These are phyloP conservation scores for Hermaeophaga mercurialis DNA, from an alignment of 2,888 invertebrate species.

Conservation along the genomic window DNA sequence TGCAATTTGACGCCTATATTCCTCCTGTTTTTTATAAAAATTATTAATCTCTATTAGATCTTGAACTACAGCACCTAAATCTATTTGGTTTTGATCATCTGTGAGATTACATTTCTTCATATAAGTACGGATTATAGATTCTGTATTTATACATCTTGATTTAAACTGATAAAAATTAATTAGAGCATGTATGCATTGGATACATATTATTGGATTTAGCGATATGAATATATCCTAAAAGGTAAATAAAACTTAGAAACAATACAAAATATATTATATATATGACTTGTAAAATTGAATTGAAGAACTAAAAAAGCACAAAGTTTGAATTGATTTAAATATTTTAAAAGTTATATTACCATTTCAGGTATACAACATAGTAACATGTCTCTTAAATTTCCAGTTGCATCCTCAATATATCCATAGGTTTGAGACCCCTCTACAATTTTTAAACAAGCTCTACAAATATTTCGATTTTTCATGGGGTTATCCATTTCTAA, in stretches of 20 bases:
- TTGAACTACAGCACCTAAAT: constrained; percentile 41
- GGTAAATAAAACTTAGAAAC: background rate
- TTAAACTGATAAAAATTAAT: constrained; percentile 47
- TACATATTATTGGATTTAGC: constrained; percentile 44
- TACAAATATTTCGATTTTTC: constrained; percentile 40
- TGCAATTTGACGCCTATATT: background rate
- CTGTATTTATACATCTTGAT: constrained; percentile 44
- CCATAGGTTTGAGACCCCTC: constrained; percentile 37
- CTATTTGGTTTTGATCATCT: constrained; percentile 41
- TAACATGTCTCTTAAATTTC: constrained; percentile 44
- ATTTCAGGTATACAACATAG: constrained; percentile 48
- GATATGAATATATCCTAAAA: constrained; percentile 48
- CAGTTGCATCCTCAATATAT: constrained; percentile 39
- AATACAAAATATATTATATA: constrained; percentile 5
- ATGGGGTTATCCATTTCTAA: no score
- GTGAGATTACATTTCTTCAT: constrained; percentile 41
- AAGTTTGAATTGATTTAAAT: background rate
- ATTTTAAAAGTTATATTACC: constrained; percentile 36
- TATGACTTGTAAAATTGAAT: no score
- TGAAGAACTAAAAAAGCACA: background rate
- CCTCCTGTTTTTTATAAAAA: constrained; percentile 18
- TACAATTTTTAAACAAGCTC: constrained; percentile 42
- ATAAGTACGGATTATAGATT: constrained; percentile 42
- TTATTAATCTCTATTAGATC: constrained; percentile 33
- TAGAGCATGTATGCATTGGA: constrained; percentile 41